Evolutionary conservation across 1,140 invertebrate species (phyloP).

Genomic region (Megathymus violae): DNA sequence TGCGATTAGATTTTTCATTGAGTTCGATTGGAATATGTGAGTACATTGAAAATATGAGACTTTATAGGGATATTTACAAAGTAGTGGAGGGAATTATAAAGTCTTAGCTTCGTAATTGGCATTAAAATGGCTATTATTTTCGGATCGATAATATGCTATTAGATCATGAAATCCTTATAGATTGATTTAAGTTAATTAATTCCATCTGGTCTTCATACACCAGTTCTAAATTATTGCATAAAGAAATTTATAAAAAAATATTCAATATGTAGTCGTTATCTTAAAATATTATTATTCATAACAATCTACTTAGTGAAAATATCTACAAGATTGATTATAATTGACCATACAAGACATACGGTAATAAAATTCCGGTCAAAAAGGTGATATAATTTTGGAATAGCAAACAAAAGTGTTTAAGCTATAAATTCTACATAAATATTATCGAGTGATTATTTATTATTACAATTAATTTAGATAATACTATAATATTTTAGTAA

Average conservation of each 20-base stretch:
- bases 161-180: neutral
- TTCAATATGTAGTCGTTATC: neutral
- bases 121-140: slow-evolving; percentile 37
- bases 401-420: slow-evolving; percentile 5
- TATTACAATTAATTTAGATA: neutral
- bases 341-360: slow-evolving; percentile 30
- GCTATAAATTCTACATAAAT: slow-evolving; percentile 14
- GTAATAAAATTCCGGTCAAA: slow-evolving; percentile 6
- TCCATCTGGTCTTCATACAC: slow-evolving; percentile 68
- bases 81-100: slow-evolving; percentile 78
- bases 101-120: slow-evolving; percentile 66
- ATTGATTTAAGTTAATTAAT: slow-evolving; percentile 48
- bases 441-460: neutral
- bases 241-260: slow-evolving; percentile 25
- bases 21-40: too few species aligned
- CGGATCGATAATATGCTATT: slow-evolving; percentile 35
- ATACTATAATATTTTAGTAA: slow-evolving; percentile 2
- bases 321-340: slow-evolving; percentile 38
- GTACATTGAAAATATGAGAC: too few species aligned
- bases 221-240: slow-evolving; percentile 52
- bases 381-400: neutral
- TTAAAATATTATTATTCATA: slow-evolving; percentile 19
- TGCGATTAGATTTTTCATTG: too few species aligned
- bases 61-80: slow-evolving; percentile 48
- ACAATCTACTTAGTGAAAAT: slow-evolving; percentile 17